These are phyloP conservation scores for Drosophila dives DNA, from an alignment of 2,888 invertebrate species.

Conservation along the genomic window DNA sequence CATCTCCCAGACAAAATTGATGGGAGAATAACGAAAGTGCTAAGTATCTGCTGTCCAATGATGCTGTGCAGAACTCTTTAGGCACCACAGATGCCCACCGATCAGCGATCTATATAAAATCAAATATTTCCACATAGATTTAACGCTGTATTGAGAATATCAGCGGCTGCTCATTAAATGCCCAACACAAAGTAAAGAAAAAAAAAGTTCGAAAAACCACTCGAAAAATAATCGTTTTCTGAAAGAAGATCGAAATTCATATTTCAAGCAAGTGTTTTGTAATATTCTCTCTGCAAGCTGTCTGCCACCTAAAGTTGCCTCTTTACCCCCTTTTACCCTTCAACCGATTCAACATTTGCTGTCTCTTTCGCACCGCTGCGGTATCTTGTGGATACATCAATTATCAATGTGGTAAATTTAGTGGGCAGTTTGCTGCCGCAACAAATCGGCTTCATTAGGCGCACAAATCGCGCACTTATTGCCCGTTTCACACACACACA, in stretches of 20 bases:
- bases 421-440: slow-evolving; percentile 62
- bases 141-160: slow-evolving; percentile 48
- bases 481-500: slow-evolving; percentile 51
- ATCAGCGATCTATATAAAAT: slow-evolving; percentile 64
- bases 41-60: slow-evolving; percentile 47
- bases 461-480: slow-evolving; percentile 70
- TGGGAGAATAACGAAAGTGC: slow-evolving; percentile 30
- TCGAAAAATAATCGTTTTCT: not conserved
- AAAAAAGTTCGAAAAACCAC: not conserved
- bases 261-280: not conserved
- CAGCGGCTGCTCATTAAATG: slow-evolving; percentile 65
- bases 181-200: slow-evolving; percentile 14
- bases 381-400: slow-evolving; percentile 56
- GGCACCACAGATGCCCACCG: not conserved
- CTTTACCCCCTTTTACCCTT: not conserved
- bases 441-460: slow-evolving; percentile 73
- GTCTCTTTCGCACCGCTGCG: not conserved
- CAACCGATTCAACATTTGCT: not conserved
- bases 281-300: not conserved
- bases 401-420: slow-evolving; percentile 61
- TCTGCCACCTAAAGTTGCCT: not conserved
- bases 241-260: not conserved
- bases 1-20: slow-evolving; percentile 17
- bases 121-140: slow-evolving; percentile 73
- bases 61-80: slow-evolving; percentile 62